Conservation (phyloP, 2,797 vertebrate species). For the Sphenodon punctatus region DNA sequence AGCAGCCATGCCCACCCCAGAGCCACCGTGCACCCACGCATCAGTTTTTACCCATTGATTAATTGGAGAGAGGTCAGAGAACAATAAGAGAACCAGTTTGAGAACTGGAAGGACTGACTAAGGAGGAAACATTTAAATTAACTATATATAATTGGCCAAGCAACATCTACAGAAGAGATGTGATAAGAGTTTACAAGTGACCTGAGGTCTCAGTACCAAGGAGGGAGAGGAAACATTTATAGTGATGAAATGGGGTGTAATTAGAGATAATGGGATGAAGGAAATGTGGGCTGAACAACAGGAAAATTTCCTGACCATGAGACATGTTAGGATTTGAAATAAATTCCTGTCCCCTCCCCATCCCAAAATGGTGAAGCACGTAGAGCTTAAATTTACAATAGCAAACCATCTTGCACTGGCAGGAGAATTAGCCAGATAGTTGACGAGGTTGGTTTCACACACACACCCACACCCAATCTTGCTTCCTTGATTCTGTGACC, state of each 20-base stretch:
- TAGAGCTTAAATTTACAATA: neutral
- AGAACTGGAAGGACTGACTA: neutral
- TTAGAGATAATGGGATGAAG: neutral
- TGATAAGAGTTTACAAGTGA: neutral
- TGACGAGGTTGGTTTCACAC: neutral
- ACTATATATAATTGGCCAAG: neutral
- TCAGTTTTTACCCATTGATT: too few species aligned
- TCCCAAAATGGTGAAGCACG: too few species aligned
- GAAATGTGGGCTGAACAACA: neutral
- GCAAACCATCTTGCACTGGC: neutral
- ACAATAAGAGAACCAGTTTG: neutral
- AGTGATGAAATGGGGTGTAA: neutral
- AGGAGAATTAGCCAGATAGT: neutral
- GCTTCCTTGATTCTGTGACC: neutral
- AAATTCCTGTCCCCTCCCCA: too few species aligned
- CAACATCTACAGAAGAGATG: fast-evolving
- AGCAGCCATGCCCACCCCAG: too few species aligned
- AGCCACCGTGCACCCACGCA: too few species aligned
- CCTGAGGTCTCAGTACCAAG: neutral
- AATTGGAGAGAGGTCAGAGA: neutral
- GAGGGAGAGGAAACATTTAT: neutral
- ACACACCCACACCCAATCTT: too few species aligned
- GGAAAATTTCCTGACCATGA: neutral
- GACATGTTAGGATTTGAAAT: neutral
- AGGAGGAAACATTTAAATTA: neutral